Evolutionary conservation across 35 echinoderm and acorn worm genomes (phyloP).

Genomic region (Ophiothrix spiculata): DNA sequence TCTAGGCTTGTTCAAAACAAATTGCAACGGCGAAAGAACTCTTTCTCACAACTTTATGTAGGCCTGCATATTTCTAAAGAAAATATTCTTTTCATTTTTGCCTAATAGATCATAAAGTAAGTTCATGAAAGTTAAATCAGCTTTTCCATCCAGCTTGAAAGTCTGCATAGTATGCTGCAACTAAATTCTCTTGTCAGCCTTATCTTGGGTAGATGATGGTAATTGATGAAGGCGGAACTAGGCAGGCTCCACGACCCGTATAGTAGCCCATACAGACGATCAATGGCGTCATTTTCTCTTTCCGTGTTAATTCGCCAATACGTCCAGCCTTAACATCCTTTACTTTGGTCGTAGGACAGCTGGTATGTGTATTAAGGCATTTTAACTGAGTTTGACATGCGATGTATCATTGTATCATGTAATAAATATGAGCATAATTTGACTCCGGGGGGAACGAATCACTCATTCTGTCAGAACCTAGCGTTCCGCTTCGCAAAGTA

Average conservation of each 20-base stretch:
- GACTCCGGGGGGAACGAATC: constrained; percentile 22
- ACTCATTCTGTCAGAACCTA: background rate
- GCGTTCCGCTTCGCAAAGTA: background rate
- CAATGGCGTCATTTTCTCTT: background rate
- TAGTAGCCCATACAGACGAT: no score
- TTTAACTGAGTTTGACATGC: constrained; percentile 47
- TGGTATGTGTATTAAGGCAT: constrained; percentile 48
- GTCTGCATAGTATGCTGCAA: no score
- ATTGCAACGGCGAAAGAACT: no score
- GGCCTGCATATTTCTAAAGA: no score
- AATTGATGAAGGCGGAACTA: background rate
- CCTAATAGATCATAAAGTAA: no score
- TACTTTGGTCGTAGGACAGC: constrained; percentile 1
- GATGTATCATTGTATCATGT: constrained; percentile 51
- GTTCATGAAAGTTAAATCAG: no score
- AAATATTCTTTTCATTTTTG: no score
- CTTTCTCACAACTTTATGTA: no score
- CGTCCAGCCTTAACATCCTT: no score
- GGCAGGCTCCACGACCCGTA: background rate
- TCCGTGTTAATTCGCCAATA: constrained; percentile 13
- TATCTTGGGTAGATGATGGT: background rate
- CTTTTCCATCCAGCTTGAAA: no score
- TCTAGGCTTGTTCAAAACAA: no score
- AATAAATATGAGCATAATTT: constrained; percentile 48
- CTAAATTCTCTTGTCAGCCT: no score